Conservation (phyloP, 2,797 vertebrate genomes). For the Pseudomugil gertrudae region DNA sequence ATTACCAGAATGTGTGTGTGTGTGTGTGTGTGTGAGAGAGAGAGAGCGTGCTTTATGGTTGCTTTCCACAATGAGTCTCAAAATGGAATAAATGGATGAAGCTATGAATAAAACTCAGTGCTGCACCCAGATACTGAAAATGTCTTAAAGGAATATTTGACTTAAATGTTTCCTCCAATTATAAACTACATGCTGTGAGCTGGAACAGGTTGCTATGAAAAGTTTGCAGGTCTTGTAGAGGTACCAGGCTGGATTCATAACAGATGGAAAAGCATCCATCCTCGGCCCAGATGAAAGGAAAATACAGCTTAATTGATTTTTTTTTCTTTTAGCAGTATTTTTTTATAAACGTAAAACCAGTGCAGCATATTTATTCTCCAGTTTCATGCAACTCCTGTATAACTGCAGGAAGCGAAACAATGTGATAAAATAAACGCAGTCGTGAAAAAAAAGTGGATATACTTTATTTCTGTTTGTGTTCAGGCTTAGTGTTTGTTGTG, state of each 20-base stretch:
- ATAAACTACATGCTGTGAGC: slow-evolving; percentile 28
- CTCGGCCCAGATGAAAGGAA: background rate
- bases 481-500: background rate
- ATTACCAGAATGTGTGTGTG: slow-evolving; percentile 18
- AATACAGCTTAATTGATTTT: background rate
- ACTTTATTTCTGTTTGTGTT: background rate
- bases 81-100: slow-evolving; percentile 44
- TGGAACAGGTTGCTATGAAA: slow-evolving; percentile 12
- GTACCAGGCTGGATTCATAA: slow-evolving; percentile 13
- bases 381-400: background rate
- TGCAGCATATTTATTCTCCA: background rate
- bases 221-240: slow-evolving; percentile 19
- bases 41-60: slow-evolving; percentile 27
- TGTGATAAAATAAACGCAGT: background rate
- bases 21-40: slow-evolving; percentile 23
- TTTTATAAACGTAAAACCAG: background rate
- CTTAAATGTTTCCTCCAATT: slow-evolving; percentile 34
- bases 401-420: background rate
- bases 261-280: background rate
- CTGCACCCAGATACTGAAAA: slow-evolving; percentile 8
- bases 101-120: slow-evolving; percentile 51
- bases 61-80: slow-evolving; percentile 37
- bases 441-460: background rate
- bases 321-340: background rate
- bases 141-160: slow-evolving; percentile 40